Evolutionary conservation across 2,797 vertebrate species (phyloP).

Genomic region (Periparus ater): DNA sequence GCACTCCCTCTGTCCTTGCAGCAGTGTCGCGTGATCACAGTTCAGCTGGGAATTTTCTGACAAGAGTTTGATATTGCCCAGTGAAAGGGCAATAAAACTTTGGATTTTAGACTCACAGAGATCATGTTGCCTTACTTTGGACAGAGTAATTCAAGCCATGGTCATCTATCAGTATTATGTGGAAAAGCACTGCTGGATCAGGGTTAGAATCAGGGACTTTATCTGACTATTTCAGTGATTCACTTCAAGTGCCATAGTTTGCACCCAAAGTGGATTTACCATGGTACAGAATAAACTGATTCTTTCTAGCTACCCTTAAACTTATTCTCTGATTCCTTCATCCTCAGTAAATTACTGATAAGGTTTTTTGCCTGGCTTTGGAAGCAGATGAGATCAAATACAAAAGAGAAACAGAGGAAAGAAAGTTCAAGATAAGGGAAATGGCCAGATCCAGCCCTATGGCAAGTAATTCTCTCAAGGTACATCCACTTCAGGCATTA

Average conservation of each 20-base stretch:
- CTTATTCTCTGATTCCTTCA: not conserved
- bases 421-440: not conserved
- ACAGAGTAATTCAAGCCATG: not conserved
- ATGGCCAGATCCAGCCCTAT: not conserved
- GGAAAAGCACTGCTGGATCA: not conserved
- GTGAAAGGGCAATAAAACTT: not conserved
- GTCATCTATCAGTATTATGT: not conserved
- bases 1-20: not conserved
- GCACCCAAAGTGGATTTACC: not conserved
- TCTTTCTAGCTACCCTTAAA: not conserved
- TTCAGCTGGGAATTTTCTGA: not conserved
- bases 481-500: not conserved
- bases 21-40: not conserved
- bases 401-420: not conserved
- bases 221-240: conserved; percentile 15
- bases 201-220: conserved; percentile 8
- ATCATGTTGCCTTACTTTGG: not conserved
- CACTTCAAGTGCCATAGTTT: conserved; percentile 4
- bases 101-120: not conserved
- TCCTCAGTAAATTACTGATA: not conserved
- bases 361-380: not conserved
- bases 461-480: not conserved
- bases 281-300: conserved; percentile 28
- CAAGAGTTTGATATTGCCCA: not conserved
- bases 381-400: not conserved